phyloP scores from a whole-genome alignment of 2,797 vertebrate species.

The Poecile montanus region DNA sequence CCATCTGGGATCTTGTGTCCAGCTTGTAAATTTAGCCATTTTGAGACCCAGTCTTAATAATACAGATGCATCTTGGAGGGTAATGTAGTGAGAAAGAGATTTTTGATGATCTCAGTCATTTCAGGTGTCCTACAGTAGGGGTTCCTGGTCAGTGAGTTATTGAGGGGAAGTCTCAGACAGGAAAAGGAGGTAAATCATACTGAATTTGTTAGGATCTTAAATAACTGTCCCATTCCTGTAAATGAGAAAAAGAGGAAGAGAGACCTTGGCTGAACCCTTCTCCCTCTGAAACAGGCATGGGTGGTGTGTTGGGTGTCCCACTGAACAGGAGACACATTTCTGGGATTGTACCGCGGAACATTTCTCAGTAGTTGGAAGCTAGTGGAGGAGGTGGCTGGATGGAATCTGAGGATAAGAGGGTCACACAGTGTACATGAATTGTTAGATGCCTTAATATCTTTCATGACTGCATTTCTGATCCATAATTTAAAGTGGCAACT shows the following conservation, averaged over 20 bases:
- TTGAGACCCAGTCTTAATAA: not conserved
- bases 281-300: not conserved
- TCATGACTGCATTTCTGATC: not conserved
- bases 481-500: not conserved
- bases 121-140: not conserved
- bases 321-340: not conserved
- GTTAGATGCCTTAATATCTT: not conserved
- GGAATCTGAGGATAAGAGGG: not conserved
- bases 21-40: not conserved
- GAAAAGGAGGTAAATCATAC: not conserved
- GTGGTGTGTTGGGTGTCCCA: not conserved
- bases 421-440: not conserved
- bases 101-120: not conserved
- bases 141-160: rapidly evolving
- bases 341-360: not conserved
- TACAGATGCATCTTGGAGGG: not conserved
- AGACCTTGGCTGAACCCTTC: not conserved
- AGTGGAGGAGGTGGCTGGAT: rapidly evolving
- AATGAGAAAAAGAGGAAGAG: not conserved
- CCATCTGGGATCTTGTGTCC: not conserved
- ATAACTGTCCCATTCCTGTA: not conserved
- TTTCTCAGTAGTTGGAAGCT: not conserved
- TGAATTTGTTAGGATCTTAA: not conserved
- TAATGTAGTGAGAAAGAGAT: not conserved
- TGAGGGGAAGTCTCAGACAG: not conserved